These are phyloP conservation scores for Autographa gamma DNA, from an alignment of 2,888 invertebrate species.

Conservation along the genomic window DNA sequence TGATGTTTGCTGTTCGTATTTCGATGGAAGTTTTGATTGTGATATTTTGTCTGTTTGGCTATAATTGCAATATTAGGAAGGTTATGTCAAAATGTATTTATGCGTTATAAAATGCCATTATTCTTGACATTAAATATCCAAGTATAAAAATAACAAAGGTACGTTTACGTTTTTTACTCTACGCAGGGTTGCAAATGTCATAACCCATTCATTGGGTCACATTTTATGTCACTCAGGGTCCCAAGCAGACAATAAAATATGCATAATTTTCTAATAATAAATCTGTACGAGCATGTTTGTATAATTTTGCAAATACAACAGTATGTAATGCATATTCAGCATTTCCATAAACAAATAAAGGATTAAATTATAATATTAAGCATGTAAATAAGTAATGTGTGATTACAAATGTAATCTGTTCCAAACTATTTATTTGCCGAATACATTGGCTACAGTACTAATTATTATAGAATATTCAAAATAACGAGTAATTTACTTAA, in stretches of 20 bases:
- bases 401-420: neutral
- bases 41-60: neutral
- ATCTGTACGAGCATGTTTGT: constrained; percentile 45
- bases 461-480: neutral
- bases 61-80: neutral
- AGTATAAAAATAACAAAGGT: constrained; percentile 28
- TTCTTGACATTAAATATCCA: neutral
- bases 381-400: neutral
- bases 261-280: constrained; percentile 56
- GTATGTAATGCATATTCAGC: constrained; percentile 41
- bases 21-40: constrained; percentile 32
- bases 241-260: constrained; percentile 49
- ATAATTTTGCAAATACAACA: constrained; percentile 48
- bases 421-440: neutral
- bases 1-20: constrained; percentile 22
- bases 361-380: neutral
- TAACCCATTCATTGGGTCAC: constrained; percentile 40
- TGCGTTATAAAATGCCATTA: neutral
- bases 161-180: constrained; percentile 8
- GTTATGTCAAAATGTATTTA: neutral
- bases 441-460: neutral
- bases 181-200: constrained; percentile 18
- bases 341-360: constrained; percentile 30
- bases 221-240: constrained; percentile 48
- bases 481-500: too few species aligned